phyloP scores from a whole-genome alignment of 2,113 vertebrate species.

The Caracal caracal region DNA sequence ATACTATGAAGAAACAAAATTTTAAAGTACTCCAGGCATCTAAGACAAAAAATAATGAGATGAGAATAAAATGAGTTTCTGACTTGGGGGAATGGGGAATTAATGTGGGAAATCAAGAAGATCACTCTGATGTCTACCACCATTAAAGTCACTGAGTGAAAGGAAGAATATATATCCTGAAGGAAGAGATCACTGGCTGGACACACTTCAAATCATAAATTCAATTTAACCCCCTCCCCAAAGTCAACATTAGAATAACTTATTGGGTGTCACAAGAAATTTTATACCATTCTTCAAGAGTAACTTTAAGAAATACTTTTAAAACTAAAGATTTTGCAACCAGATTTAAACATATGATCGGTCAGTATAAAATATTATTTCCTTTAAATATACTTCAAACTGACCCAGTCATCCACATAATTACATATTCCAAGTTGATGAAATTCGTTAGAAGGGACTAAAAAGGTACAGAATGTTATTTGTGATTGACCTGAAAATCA shows the following conservation, averaged over 20 bases:
- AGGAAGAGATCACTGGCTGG: neutral
- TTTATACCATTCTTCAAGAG: neutral
- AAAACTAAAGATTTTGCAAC: neutral
- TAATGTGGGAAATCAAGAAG: slow-evolving; percentile 27
- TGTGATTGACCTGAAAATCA: neutral
- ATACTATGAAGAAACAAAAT: slow-evolving; percentile 69
- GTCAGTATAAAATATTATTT: slow-evolving; percentile 38
- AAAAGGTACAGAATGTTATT: neutral
- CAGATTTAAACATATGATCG: neutral
- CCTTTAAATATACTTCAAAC: slow-evolving; percentile 26
- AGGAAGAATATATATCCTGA: neutral
- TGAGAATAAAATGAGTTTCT: slow-evolving; percentile 52
- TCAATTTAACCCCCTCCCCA: neutral
- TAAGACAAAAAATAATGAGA: slow-evolving; percentile 57
- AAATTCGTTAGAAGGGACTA: neutral
- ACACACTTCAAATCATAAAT: neutral
- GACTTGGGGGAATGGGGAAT: neutral
- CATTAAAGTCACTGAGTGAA: neutral
- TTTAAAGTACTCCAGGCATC: slow-evolving; percentile 45
- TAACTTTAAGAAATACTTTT: slow-evolving; percentile 19
- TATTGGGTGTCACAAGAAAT: neutral
- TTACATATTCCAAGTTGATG: neutral
- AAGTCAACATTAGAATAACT: neutral
- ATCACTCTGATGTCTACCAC: neutral
- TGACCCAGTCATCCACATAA: neutral